These are phyloP conservation scores for Azemiops feae DNA, from an alignment of 2,113 vertebrate genomes.

Conservation along the genomic window DNA sequence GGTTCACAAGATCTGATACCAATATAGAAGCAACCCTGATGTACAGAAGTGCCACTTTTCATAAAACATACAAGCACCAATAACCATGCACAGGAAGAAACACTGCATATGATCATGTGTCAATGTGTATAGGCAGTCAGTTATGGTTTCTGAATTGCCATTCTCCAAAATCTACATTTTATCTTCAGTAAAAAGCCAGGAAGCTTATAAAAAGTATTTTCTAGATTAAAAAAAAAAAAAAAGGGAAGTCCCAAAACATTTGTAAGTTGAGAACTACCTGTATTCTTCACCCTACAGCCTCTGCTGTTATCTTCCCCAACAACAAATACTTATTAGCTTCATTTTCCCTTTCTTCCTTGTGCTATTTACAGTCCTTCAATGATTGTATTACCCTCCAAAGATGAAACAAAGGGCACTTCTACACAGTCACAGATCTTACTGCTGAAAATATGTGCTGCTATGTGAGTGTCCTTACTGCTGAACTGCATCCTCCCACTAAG, in stretches of 20 bases:
- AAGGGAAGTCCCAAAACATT: too few relatives aligned
- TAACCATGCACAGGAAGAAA: too few relatives aligned
- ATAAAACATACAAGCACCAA: not conserved
- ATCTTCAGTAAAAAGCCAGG: too few relatives aligned
- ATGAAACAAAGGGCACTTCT: too few relatives aligned
- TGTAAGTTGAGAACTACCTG: not conserved
- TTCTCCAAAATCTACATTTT: too few relatives aligned
- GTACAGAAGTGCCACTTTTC: not conserved
- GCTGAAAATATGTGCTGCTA: not conserved
- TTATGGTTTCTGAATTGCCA: too few relatives aligned
- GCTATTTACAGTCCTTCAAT: not conserved
- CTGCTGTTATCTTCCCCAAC: not conserved
- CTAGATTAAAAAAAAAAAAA: too few relatives aligned
- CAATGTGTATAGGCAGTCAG: too few relatives aligned
- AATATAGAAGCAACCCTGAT: not conserved
- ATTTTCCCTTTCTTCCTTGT: not conserved
- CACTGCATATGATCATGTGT: too few relatives aligned
- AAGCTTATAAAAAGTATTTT: too few relatives aligned
- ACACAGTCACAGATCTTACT: too few relatives aligned
- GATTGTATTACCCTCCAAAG: too few relatives aligned
- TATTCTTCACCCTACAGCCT: not conserved
- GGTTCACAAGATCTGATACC: not conserved
- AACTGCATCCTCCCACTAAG: not conserved
- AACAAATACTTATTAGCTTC: not conserved
- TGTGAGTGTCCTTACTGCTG: not conserved